Percentiles rank a stretch among this genome's conserved stretches.
phyloP scores from a whole-genome alignment of 2,113 vertebrate genomes.

The Cyprinodon variegatus region DNA sequence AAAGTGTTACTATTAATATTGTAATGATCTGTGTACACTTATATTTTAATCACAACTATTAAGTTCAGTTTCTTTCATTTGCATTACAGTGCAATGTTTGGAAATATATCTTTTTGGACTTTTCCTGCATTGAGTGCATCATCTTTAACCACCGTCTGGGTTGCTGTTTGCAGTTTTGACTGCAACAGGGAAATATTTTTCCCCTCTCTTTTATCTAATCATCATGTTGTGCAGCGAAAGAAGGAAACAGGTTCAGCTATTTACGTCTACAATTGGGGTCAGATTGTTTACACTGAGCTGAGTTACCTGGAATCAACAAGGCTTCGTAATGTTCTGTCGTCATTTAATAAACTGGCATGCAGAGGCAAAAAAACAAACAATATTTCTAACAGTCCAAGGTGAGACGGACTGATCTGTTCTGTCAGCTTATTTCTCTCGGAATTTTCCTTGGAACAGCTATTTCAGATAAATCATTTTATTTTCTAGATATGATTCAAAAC shows the following conservation, averaged over 20 bases:
- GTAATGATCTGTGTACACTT: too few species aligned
- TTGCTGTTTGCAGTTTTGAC: neutral
- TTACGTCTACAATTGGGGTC: constrained; percentile 11
- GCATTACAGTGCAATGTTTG: neutral
- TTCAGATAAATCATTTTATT: constrained; percentile 23
- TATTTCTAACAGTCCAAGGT: constrained; percentile 28
- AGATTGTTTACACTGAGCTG: constrained; percentile 19
- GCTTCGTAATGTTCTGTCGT: constrained; percentile 31
- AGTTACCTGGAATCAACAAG: constrained; percentile 6
- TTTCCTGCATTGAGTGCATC: neutral
- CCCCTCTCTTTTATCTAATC: neutral
- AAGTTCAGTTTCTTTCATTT: neutral
- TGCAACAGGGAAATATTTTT: neutral
- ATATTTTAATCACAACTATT: too few species aligned
- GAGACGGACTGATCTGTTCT: constrained; percentile 35
- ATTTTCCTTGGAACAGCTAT: constrained; percentile 26
- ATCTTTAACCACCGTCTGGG: too few species aligned
- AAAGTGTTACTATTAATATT: too few species aligned
- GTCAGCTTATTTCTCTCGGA: constrained; percentile 12
- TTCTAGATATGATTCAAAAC: constrained; percentile 4
- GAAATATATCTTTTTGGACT: neutral
- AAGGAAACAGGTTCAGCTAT: neutral
- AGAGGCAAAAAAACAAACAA: constrained; percentile 52
- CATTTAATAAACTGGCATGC: constrained; percentile 27
- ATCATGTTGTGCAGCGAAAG: neutral